Conservation (phyloP, 2,113 vertebrate species). For the Struthio camelus region DNA sequence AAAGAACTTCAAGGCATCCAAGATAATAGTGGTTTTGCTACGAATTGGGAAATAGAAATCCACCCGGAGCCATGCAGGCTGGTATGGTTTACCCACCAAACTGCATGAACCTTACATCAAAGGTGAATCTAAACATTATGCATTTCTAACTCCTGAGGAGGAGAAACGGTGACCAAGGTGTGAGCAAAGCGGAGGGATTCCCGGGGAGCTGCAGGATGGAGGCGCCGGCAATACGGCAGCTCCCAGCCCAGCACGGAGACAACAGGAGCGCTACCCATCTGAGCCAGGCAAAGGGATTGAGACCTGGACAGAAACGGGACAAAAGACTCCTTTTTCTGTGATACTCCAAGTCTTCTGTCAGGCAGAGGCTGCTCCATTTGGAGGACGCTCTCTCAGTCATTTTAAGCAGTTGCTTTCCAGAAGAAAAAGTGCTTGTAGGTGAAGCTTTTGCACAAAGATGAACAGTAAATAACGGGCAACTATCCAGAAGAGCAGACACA, state of each 20-base stretch:
- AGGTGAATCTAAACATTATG: background rate
- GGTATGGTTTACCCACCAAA: background rate
- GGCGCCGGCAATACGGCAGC: background rate
- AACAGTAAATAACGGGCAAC: background rate
- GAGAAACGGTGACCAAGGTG: background rate
- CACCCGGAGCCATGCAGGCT: background rate
- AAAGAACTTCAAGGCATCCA: background rate
- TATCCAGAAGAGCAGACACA: background rate
- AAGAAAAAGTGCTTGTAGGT: background rate
- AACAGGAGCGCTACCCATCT: background rate
- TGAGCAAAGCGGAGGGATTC: background rate
- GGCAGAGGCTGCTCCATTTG: accelerated
- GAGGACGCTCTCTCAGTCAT: background rate
- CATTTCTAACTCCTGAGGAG: background rate
- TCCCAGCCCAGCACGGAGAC: background rate
- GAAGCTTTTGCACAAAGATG: background rate
- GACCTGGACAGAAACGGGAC: background rate
- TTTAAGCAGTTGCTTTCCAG: background rate
- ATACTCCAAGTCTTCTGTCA: background rate
- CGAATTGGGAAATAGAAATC: background rate
- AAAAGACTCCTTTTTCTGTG: background rate
- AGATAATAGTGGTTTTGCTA: background rate
- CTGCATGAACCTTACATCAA: background rate
- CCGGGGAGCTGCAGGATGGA: background rate
- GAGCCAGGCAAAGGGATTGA: background rate